Evolutionary conservation across 2,888 invertebrate species (phyloP), one percentile per base, ranked within the genome.

Genomic region (Julus scanicus): DNA sequence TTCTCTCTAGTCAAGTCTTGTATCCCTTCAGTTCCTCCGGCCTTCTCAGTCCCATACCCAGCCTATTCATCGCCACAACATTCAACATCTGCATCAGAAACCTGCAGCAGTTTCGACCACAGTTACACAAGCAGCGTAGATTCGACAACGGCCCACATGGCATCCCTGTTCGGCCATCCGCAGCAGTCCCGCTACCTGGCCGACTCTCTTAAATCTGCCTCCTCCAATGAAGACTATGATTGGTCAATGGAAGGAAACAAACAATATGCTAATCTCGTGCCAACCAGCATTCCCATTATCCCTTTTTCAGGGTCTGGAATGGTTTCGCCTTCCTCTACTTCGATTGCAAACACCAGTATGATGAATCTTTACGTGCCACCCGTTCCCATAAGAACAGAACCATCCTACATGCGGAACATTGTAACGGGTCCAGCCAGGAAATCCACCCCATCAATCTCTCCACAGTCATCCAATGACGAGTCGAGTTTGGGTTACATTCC

Each of bases 21-120:
- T n/a, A 89, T 89, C 84, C 88, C 89, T 11, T 89, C 89, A 5
- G 88, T 90, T 8, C 90, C 89, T 15, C 80, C 95, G 95, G 88
- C 93, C 95, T 89, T 94, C 96, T 6, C 94, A 94, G 90, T 93
- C 94, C 8, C 94, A 94, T 88, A 90, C 89, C 84, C 48, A 9
- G 40, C 84, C 84, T 48, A 48, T 17, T 84, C 84, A n/a, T 48
- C 84, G n/a, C 84, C 48, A 17, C 40, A 44, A 20, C 84, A 86
- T 57, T 86, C 86, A 53, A 57, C 86, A 8, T 20, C 86, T 5
- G 80, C 87, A 2, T 80, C 71, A 4, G 87, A 87, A 29, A 87
- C 87, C 37, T 87, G 63, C 80, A 87, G 87, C 87, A 87, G 87
- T 37, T 87, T 87, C 3, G 87, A 87, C 84, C 89, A 89, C 86